These are phyloP conservation scores for Therioaphis trifolii DNA, from an alignment of 2,888 invertebrate genomes.

Conservation along the genomic window DNA sequence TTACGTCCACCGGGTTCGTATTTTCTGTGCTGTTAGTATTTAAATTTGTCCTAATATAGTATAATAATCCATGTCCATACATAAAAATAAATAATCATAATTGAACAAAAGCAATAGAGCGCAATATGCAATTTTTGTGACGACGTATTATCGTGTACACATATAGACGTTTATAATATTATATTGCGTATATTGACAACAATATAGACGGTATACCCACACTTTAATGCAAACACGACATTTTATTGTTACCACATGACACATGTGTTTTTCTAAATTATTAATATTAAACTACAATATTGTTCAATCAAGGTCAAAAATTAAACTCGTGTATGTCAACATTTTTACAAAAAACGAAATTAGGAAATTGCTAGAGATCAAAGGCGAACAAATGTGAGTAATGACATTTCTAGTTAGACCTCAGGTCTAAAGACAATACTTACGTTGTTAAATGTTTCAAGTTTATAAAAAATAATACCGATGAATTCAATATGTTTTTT, in stretches of 20 bases:
- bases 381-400: no score
- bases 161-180: not conserved
- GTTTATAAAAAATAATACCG: no score
- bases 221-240: not conserved
- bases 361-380: no score
- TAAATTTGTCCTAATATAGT: not conserved
- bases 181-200: not conserved
- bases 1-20: not conserved
- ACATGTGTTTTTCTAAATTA: not conserved
- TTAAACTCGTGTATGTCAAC: not conserved
- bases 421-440: no score
- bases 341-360: no score
- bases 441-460: no score
- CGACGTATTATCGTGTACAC: not conserved
- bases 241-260: slow-evolving; percentile 10
- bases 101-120: not conserved
- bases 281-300: slow-evolving; percentile 18
- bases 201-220: not conserved
- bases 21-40: not conserved
- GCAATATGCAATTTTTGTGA: not conserved
- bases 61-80: not conserved
- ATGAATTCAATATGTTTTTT: no score
- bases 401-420: no score
- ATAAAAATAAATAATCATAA: not conserved
- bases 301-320: slow-evolving; percentile 1